Evolutionary conservation across 2,113 vertebrate genomes (phyloP), one percentile per base, ranked within the genome.

Genomic region (Aldabrachelys gigantea): DNA sequence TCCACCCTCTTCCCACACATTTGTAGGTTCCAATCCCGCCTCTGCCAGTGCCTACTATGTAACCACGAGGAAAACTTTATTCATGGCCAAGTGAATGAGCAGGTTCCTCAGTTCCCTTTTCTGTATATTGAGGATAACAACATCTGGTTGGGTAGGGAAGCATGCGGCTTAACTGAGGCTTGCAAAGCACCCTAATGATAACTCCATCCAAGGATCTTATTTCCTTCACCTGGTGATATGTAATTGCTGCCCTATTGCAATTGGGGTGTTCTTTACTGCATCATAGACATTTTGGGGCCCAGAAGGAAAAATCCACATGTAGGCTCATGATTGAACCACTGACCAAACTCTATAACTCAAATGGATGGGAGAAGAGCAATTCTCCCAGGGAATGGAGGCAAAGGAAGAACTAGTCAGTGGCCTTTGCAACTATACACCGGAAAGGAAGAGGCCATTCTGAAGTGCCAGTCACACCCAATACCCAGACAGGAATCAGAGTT

Each of bases 221-320:
- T 19, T 10, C 65, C 9, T 22, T 22, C 65, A n/a, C 21, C n/a
- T 38, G 35, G 65, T n/a, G n/a, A 21, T 72, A 72, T 22, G n/a
- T n/a, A 38, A 72, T 38, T 72, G n/a, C n/a, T 72, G 19, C n/a
- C 65, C n/a, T n/a, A 10, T 35, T 69, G 35, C 31, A 69, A n/a
- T n/a, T 69, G 62, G 8, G 25, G 84, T 80, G 0, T 5, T 54
- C 80, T 52, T 14, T 56, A 78, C 85, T 3, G 50, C 14, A 9
- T 0, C 52, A 0, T 31, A 22, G 52, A 38, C 0, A 7, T 59
- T 57, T 4, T 1, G 65, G 5, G 62, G n/a, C 47, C n/a, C 29
- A n/a, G 6, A 83, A 8, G 85, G 56, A 38, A 82, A 72, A 41
- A 49, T 4, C 14, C 65, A 72, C 65, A 22, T 38, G n/a, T 5